A percentile compares a stretch with the other conserved stretches of the same genome.
phyloP scores from a whole-genome alignment of 2,797 vertebrate genomes.

The Poecile montanus region DNA sequence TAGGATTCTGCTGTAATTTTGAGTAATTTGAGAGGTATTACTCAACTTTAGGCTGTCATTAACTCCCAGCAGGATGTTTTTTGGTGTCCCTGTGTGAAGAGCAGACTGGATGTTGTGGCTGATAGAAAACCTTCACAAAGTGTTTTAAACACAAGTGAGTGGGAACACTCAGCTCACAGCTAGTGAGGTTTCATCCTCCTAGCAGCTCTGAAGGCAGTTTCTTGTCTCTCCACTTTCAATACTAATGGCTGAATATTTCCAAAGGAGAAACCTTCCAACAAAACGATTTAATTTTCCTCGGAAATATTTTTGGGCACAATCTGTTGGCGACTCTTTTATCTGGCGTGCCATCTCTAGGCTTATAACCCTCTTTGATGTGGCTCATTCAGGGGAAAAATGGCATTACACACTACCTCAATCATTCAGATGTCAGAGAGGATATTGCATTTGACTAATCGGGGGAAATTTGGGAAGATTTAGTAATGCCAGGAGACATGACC shows the following conservation, averaged over 20 bases:
- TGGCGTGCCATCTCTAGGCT: neutral
- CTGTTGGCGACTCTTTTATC: neutral
- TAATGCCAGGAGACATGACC: slow-evolving; percentile 62
- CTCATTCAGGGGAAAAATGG: slow-evolving; percentile 59
- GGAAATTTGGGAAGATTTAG: slow-evolving; percentile 54
- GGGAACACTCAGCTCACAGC: accelerated
- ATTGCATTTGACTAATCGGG: slow-evolving; percentile 47
- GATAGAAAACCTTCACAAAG: neutral
- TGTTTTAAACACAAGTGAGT: too few species aligned
- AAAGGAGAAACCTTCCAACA: neutral
- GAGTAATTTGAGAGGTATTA: accelerated
- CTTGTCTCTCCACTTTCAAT: accelerated
- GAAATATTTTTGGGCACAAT: neutral
- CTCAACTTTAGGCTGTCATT: neutral
- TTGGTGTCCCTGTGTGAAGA: neutral
- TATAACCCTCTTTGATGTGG: slow-evolving; percentile 41
- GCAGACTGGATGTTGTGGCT: neutral
- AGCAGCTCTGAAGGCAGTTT: neutral
- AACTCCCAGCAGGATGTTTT: neutral
- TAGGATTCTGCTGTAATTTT: neutral
- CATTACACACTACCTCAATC: slow-evolving; percentile 41
- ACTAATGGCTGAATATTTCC: neutral
- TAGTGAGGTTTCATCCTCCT: neutral
- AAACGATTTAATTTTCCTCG: neutral
- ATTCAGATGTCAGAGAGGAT: slow-evolving; percentile 31